Evolutionary conservation across 1,140 invertebrate genomes (phyloP).

Genomic region (Gryllus bimaculatus): DNA sequence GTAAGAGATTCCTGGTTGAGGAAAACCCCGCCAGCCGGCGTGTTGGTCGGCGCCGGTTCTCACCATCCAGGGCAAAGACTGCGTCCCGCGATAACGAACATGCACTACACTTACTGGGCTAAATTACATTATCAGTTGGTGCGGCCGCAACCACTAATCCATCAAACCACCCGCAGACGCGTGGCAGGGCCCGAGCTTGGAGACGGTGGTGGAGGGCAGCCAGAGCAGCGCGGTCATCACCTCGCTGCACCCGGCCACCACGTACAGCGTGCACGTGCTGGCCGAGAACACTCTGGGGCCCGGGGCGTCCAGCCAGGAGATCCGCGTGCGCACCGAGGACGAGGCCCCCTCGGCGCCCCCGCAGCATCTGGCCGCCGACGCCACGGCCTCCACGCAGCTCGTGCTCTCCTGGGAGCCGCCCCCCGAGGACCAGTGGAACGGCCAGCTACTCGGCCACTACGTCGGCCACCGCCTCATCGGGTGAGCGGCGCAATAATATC

Average conservation of each 20-base stretch:
- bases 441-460: conserved; percentile 43
- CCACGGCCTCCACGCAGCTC: conserved; percentile 39
- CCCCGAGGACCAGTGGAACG: conserved; percentile 36
- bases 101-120: no score
- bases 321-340: conserved; percentile 34
- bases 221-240: conserved; percentile 28
- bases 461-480: conserved; percentile 37
- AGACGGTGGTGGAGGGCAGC: conserved; percentile 22
- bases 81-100: no score
- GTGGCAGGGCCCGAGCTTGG: conserved; percentile 19
- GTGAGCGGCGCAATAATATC: conserved; percentile 10
- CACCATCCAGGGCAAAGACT: no score
- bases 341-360: conserved; percentile 43
- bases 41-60: no score
- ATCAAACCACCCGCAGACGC: neutral
- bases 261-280: conserved; percentile 39
- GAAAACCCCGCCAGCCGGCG: no score
- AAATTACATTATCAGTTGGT: no score
- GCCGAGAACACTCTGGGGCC: conserved; percentile 39
- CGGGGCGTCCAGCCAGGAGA: conserved; percentile 35
- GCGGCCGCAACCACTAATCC: no score
- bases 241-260: conserved; percentile 37
- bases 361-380: conserved; percentile 35
- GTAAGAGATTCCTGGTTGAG: no score
- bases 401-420: conserved; percentile 41